Evolutionary conservation across 2,113 vertebrate species (phyloP), one percentile per base, ranked within the genome.

Genomic region (Loxodonta africana): DNA sequence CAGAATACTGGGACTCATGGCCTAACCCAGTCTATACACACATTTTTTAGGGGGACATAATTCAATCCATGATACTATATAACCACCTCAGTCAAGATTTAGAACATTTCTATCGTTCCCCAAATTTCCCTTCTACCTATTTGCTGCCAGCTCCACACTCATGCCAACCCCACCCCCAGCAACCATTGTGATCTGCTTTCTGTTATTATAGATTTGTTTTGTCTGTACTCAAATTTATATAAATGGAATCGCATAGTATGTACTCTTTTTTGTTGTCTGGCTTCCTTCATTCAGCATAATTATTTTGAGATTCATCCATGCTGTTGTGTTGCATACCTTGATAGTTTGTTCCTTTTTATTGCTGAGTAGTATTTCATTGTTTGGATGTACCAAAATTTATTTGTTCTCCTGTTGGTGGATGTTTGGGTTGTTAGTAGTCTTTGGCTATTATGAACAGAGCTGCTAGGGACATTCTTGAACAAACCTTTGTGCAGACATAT

Each of bases 241-340:
- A 84, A 94, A 84, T 92, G 84, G 46, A 92, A 80, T 80, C 8
- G 9, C 57, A 65, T 0, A 57, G 20, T 82, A 25, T 51, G n/a
- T 8, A 62, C 46, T 69, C 53, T 89, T 76, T 86, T 87, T 60
- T 82, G 46, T 96, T 95, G 41, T 71, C 85, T 94, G 62, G 21
- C 83, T 96, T 88, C 51, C 51, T 94, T 90, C 60, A 76, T 41
- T 87, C n/a, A 77, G 25, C 17, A 65, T 80, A 83, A 80, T 90
- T 96, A 96, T 88, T 95, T 91, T 87, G 76, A 96, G 25, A 96
- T 74, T 87, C 15, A 48, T 81, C 48, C 14, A 3, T 69, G 33
- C 15, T 93, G 30, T 90, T 76, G 28, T 93, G n/a, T 90, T 76
- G 28, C 37, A 77, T 83, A 33, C 30, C 30, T 90, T 41, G 65